These are phyloP conservation scores for Gobiocypris rarus DNA, from an alignment of 2,113 vertebrate species.

Conservation along the genomic window DNA sequence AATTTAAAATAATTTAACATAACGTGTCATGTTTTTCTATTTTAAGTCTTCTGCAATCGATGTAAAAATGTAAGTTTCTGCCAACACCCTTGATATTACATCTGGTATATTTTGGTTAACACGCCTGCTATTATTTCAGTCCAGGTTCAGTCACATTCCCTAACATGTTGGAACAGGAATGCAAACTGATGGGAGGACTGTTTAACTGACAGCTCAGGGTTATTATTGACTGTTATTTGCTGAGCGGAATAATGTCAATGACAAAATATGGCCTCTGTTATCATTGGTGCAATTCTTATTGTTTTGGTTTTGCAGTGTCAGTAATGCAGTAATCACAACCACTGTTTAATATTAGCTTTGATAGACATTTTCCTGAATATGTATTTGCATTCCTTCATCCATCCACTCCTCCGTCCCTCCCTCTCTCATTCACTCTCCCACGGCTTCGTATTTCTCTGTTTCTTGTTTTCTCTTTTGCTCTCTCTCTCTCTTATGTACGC, in stretches of 20 bases:
- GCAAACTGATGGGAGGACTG: not conserved
- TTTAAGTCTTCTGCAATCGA: not conserved
- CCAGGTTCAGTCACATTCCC: conserved; percentile 58
- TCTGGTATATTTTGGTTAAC: not conserved
- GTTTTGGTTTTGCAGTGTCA: conserved; percentile 45
- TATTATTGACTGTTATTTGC: not conserved
- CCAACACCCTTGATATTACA: not conserved
- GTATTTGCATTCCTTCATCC: not conserved
- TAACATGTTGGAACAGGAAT: conserved; percentile 50
- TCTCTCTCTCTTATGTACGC: not conserved
- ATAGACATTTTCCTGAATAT: conserved; percentile 42
- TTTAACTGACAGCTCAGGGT: not conserved
- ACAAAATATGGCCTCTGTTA: not conserved
- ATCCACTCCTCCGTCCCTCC: conserved; percentile 47
- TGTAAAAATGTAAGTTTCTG: not conserved
- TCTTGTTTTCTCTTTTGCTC: not conserved
- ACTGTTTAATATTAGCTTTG: not conserved
- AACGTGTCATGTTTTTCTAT: not conserved
- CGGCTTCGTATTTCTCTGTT: not conserved
- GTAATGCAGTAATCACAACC: not conserved
- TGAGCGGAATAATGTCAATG: not conserved
- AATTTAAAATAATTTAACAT: not conserved
- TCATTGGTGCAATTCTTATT: not conserved
- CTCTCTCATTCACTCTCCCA: conserved; percentile 25
- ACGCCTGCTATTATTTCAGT: conserved; percentile 38